Conservation (phyloP, 1,140 invertebrate genomes). For the Zaprionus tsacasi region DNA sequence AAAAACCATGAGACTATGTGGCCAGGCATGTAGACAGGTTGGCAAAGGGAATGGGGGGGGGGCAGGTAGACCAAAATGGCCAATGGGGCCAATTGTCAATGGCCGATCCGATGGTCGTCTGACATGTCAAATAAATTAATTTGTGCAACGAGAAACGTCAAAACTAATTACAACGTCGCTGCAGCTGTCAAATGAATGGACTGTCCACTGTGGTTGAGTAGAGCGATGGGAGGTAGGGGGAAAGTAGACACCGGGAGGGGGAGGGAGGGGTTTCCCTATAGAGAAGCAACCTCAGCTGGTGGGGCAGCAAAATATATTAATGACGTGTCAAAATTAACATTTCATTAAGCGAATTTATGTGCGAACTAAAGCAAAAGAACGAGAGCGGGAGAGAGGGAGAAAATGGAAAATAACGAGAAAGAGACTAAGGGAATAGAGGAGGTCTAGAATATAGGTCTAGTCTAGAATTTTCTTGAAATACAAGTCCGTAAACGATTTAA, state of each 20-base stretch:
- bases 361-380: neutral
- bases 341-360: conserved; percentile 78
- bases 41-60: neutral
- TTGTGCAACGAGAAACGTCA: conserved; percentile 83
- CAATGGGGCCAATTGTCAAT: conserved; percentile 48
- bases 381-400: neutral
- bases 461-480: neutral
- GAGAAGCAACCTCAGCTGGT: conserved; percentile 23
- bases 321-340: conserved; percentile 84
- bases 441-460: neutral
- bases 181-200: conserved; percentile 66
- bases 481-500: too few relatives aligned
- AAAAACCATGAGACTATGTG: conserved; percentile 61
- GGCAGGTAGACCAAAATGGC: conserved; percentile 16
- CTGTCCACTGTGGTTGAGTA: conserved; percentile 17
- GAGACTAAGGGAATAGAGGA: neutral
- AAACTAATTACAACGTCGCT: conserved; percentile 80
- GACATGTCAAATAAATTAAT: conserved; percentile 84
- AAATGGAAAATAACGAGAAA: neutral
- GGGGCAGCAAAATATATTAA: conserved; percentile 83
- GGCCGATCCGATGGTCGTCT: conserved; percentile 71
- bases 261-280: neutral
- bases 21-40: conserved; percentile 1
- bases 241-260: neutral
- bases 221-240: neutral